Evolutionary conservation across 2,888 invertebrate genomes (phyloP), one percentile per base, ranked within the genome.

Genomic region (Tetropium fuscum): DNA sequence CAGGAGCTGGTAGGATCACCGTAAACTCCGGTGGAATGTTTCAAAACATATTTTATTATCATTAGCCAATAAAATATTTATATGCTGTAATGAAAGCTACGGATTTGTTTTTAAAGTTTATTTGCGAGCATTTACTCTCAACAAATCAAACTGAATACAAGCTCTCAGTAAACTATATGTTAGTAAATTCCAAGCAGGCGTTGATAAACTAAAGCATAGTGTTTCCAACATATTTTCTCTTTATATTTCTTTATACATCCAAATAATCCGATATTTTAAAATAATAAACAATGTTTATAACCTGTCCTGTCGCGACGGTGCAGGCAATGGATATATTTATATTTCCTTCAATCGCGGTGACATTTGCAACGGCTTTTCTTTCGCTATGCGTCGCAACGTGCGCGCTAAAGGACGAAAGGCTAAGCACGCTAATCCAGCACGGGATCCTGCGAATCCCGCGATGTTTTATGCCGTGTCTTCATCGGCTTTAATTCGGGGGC

Each of bases 391-490:
- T 30, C 10, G 41, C 20, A 41, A 11, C 19, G 41, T 41, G 20
- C 20, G 11, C 41, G 4, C 10, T 4, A 20, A 41, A 41, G 20
- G 44, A 58, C 16, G 45, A 43, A 58, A 45, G 58, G 44, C 58
- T 58, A 60, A 64, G 53, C 53, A 59, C 55, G 69, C 69, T 75
- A 76, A 76, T 76, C 76, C 74, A 68, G 63, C 68, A 67, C 64
- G 69, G 68, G 70, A 70, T 72, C 74, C 16, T 15, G 15, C n/a
- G 27, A 10, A 40, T 40, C 34, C 53, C 68, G 69, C 70, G 61
- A 74, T 75, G 76, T 76, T 77, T 76, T 76, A 74, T 75, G 73
- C 73, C 71, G 73, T 70, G 74, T 77, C 76, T 76, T 76, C 76
- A 74, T 74, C 74, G 76, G 74, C 75, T 74, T 75, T 77, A 77